Conservation (phyloP, 2,113 vertebrate genomes). For the Zosterops lateralis region DNA sequence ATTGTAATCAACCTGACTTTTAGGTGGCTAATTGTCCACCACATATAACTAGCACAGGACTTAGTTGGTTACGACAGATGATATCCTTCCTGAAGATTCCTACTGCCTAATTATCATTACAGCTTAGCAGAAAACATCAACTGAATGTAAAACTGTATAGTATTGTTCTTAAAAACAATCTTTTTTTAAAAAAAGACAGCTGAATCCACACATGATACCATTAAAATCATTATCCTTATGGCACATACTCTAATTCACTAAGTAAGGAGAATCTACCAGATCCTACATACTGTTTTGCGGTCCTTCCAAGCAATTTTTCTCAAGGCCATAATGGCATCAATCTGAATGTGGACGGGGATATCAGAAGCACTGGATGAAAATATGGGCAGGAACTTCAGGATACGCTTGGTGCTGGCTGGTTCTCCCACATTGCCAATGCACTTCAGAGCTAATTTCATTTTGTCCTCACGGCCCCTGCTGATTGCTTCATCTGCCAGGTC, state of each 20-base stretch:
- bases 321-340: slow-evolving; percentile 80
- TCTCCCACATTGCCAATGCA: slow-evolving; percentile 85
- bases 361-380: slow-evolving; percentile 68
- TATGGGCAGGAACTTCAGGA: slow-evolving; percentile 78
- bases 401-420: slow-evolving; percentile 79
- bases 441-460: slow-evolving; percentile 79
- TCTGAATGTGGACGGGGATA: slow-evolving; percentile 69
- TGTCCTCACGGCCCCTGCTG: slow-evolving; percentile 64
- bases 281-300: slow-evolving; percentile 72
- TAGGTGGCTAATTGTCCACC: neutral
- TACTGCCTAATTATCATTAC: neutral
- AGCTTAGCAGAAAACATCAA: neutral
- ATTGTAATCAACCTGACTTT: neutral
- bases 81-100: neutral
- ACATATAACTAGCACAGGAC: neutral
- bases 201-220: neutral
- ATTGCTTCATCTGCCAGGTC: slow-evolving; percentile 74
- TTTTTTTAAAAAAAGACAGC: neutral
- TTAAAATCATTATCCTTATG: neutral
- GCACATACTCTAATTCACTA: neutral
- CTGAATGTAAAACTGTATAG: neutral
- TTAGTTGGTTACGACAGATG: neutral
- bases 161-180: neutral
- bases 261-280: neutral
- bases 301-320: slow-evolving; percentile 79